Conservation (phyloP, 2,797 vertebrate species). For the Myotis pilosus region DNA sequence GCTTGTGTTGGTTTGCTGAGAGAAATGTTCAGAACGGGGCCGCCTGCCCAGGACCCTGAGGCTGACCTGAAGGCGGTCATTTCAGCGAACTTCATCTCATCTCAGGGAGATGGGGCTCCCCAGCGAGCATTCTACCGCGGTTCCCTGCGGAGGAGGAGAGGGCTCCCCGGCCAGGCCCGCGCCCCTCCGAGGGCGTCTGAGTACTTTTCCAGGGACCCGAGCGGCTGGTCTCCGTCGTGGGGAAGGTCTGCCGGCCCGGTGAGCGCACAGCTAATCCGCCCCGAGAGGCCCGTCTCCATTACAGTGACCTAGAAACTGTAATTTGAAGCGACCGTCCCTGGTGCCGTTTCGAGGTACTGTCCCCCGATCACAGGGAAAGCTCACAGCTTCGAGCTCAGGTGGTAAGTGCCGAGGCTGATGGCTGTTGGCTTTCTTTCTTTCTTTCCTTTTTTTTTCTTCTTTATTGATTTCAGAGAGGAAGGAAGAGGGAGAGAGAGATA, state of each 20-base stretch:
- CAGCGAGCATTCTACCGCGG: background rate
- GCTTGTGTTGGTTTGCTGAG: background rate
- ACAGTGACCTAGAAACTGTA: constrained; percentile 38
- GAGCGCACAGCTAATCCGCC: background rate
- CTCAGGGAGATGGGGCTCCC: background rate
- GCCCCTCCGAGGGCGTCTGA: background rate
- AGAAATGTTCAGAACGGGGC: background rate
- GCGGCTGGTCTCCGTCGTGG: background rate
- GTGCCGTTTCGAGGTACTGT: constrained; percentile 1
- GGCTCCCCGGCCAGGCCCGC: background rate
- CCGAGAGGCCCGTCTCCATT: constrained; percentile 8
- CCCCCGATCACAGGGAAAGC: background rate
- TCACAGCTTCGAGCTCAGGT: constrained; percentile 7
- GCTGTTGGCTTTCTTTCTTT: background rate
- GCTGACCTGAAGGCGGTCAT: background rate
- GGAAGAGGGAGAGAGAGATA: too few relatives aligned
- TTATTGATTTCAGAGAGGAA: too few relatives aligned
- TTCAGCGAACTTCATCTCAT: background rate
- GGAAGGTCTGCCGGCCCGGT: background rate
- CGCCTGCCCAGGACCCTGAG: background rate
- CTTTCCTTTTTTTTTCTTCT: too few relatives aligned
- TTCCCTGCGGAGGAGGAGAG: background rate
- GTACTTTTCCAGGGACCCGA: constrained; percentile 2
- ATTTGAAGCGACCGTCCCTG: constrained; percentile 2
- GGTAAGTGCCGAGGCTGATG: background rate